Conservation (phyloP, 2,113 vertebrate genomes). For the Microtus pennsylvanicus region DNA sequence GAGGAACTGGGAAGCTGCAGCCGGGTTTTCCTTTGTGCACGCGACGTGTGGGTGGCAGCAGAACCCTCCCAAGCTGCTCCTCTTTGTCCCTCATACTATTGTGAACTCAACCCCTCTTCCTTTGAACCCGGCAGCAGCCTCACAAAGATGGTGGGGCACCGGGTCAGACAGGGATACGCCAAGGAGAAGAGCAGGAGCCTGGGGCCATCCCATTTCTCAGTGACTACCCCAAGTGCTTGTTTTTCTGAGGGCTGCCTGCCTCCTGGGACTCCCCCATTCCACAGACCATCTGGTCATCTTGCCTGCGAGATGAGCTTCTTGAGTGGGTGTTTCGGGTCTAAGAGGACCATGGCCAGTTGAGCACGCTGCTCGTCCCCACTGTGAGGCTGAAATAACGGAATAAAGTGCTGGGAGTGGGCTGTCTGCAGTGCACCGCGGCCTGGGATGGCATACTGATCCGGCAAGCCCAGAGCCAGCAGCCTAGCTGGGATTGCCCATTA, state of each 20-base stretch:
- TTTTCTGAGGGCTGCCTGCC: neutral
- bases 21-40: neutral
- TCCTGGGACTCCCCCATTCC: neutral
- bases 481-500: no score
- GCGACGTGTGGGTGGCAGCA: rapidly evolving
- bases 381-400: neutral
- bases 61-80: neutral
- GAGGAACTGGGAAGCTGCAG: neutral
- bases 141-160: neutral
- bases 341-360: neutral
- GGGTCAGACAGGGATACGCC: neutral
- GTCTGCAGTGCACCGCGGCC: neutral
- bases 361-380: neutral
- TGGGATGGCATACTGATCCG: rapidly evolving
- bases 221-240: neutral
- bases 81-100: neutral
- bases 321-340: neutral
- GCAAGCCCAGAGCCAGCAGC: neutral
- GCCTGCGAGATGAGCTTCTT: neutral
- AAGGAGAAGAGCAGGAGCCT: neutral
- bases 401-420: neutral
- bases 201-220: neutral
- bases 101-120: neutral
- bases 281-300: neutral
- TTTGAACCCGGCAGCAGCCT: neutral